Evolutionary conservation across 2,888 invertebrate species (phyloP), one percentile per base, ranked within the genome.

Genomic region (Pachliopta kotzebuea): DNA sequence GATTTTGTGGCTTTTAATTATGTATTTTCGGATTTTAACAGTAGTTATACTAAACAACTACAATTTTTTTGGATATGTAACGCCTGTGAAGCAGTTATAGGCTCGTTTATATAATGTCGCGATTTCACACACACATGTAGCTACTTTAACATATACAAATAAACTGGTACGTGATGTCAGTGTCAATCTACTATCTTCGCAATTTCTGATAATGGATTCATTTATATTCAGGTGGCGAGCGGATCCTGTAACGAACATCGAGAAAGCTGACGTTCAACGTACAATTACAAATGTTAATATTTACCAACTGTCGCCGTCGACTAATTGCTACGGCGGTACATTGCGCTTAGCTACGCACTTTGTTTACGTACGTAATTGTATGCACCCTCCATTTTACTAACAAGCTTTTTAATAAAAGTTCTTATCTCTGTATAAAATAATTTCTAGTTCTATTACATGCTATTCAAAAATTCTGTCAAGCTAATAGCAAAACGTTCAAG

Each of bases 211-310:
- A 90, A 90, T 90, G 83, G 85, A 84, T 88, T 89, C 88, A 90
- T 90, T 90, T 90, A 90, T 90, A 90, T 90, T 90, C 90, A 81
- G 86, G 82, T 79, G 84, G 85, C 86, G 81, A 85, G 84, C 84
- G 83, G 80, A 76, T 80, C 81, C 84, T 84, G 88, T 90, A 90
- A 89, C 88, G 89, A 90, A 90, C 89, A 87, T 86, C 82, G 83
- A 81, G 81, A 82, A 79, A 75, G 85, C 88, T 86, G 86, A 86
- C 88, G 86, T 83, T 85, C 84, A 81, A 83, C 76, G 84, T 84
- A 90, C 89, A 90, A 90, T 90, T 89, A 90, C 87, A 80, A 86
- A 79, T 85, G 90, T 89, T 90, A 89, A 90, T 90, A 90, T 90
- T 90, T 90, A 89, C 89, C 88, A 85, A 81, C 87, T 84, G 89